Base-by-base conservation (phyloP, 1,140 invertebrate genomes). In the Drosophila truncata region DNA sequence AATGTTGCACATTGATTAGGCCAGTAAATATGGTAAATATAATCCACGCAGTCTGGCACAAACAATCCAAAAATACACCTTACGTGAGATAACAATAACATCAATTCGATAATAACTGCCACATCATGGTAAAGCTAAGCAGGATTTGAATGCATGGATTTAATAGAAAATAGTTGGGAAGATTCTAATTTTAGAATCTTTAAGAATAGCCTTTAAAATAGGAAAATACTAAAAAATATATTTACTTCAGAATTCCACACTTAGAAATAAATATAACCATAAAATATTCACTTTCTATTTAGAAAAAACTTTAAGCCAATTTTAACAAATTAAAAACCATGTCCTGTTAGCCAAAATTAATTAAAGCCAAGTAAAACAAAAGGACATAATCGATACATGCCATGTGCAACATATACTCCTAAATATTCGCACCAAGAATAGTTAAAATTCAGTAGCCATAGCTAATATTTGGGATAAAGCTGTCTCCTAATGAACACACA, bases 31-130 rank as follows among this genome's bases (percentile, higher is more conserved):
- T 33, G 52, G 69, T 59, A 37, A 71, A 71, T 71, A 58, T 44
- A 57, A 71, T 70, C 65, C 67, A 71, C 41, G 49, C 65, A 23
- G 65, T 71, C 67, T 71, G 65, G 18, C 18, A 20, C 37, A 71
- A 71, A 27, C 33, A 71, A 29, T 27, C 41, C 35, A 25, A 41
- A 71, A 72, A 72, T 72, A 72, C 8, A 31, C 23, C 2, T 33
- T 44, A n/a, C 16, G 1, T 4, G 37, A 37, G 67, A 71, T 71
- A 71, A 57, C 18, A 55, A 16, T 37, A 27, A 49, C 33, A 71
- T 39, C 67, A 47, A 70, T 41, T 49, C 47, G 31, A 59, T 72
- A 55, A 49, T 71, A 39, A 29, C 20, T 37, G 27, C 4, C 66
- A 72, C 35, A 31, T 11, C 29, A 46, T 16, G 27, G 47, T 31